Evolutionary conservation across 2,113 vertebrate species (phyloP).

Genomic region (Spea bombifrons): DNA sequence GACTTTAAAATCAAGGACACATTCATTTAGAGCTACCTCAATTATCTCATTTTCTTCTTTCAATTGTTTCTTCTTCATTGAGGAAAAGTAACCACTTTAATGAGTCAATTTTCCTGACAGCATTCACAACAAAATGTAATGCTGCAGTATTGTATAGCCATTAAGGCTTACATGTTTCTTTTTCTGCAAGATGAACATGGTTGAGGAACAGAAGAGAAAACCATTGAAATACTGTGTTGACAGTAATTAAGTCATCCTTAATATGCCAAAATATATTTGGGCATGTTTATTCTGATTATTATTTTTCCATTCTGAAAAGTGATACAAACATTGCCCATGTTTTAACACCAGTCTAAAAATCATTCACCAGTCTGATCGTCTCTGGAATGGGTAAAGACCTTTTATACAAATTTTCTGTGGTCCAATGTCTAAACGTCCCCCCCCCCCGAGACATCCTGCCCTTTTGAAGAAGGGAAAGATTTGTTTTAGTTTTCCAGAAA

Average conservation of each 20-base stretch:
- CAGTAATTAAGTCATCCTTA: background rate
- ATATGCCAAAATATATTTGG: background rate
- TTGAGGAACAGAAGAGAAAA: background rate
- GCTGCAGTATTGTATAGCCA: constrained; percentile 16
- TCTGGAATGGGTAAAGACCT: too few species aligned
- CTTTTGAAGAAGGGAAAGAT: too few species aligned
- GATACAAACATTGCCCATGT: background rate
- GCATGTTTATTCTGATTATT: background rate
- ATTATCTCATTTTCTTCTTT: constrained; percentile 39
- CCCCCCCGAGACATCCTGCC: too few species aligned
- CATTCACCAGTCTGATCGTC: too few species aligned
- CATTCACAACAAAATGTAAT: constrained; percentile 45
- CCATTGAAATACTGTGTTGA: background rate
- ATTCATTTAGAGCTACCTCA: constrained; percentile 28
- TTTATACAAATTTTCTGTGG: too few species aligned
- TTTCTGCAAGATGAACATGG: constrained; percentile 11
- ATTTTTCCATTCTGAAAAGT: background rate
- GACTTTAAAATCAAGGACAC: constrained; percentile 33
- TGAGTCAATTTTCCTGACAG: constrained; percentile 48
- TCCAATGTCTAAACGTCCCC: too few species aligned
- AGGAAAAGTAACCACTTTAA: constrained; percentile 49
- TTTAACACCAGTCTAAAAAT: background rate
- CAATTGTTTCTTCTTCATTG: constrained; percentile 47
- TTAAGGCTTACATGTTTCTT: constrained; percentile 18
- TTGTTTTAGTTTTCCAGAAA: too few species aligned